Evolutionary conservation across 2,888 invertebrate species (phyloP).

Genomic region (Digitonthophagus gazella): DNA sequence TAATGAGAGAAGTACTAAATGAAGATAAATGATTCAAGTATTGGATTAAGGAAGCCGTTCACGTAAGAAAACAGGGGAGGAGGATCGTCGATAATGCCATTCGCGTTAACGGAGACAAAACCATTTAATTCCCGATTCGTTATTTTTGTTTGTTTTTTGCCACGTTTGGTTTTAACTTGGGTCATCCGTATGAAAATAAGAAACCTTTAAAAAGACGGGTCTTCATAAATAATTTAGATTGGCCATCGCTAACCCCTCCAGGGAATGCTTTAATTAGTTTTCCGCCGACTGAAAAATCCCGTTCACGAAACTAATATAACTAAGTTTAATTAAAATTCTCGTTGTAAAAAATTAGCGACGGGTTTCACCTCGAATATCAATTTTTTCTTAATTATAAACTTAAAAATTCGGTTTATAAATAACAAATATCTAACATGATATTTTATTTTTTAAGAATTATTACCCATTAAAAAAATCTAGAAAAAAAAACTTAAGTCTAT

Average conservation of each 20-base stretch:
- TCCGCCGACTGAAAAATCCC: conserved; percentile 7
- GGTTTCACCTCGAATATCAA: background rate
- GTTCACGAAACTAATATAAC: conserved; percentile 11
- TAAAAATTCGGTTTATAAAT: too few relatives aligned
- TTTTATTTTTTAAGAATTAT: background rate
- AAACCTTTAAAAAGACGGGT: background rate
- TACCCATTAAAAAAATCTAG: too few relatives aligned
- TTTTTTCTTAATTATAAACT: background rate
- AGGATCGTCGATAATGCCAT: conserved; percentile 5
- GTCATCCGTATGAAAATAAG: background rate
- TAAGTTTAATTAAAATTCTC: conserved; percentile 13
- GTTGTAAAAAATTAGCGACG: background rate
- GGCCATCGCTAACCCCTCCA: background rate
- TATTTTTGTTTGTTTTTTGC: background rate
- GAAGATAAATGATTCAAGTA: conserved; percentile 54
- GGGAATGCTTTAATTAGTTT: background rate
- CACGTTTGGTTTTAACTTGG: background rate
- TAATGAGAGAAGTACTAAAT: conserved; percentile 54
- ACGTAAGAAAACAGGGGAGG: conserved; percentile 4
- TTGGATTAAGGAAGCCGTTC: conserved; percentile 52
- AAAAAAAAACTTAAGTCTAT: too few relatives aligned
- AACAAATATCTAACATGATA: too few relatives aligned
- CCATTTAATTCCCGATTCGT: background rate
- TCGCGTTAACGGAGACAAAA: background rate
- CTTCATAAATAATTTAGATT: background rate